phyloP scores from a whole-genome alignment of 2,113 vertebrate genomes.

The Leuciscus idus region DNA sequence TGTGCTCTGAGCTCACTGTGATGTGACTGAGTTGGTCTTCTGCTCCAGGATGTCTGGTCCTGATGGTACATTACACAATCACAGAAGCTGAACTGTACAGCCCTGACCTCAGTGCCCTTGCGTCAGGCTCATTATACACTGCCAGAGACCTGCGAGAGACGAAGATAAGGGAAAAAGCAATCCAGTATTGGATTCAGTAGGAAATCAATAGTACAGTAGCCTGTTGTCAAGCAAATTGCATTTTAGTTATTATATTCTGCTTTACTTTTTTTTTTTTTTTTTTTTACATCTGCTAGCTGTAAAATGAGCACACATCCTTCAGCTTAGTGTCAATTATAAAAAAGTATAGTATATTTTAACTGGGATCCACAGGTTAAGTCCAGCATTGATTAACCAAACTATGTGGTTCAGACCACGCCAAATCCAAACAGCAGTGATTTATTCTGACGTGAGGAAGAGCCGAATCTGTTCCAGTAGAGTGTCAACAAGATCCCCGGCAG shows the following conservation, averaged over 20 bases:
- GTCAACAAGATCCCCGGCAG: constrained; percentile 13
- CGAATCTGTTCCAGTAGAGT: background rate
- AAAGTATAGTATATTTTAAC: background rate
- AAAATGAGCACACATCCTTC: background rate
- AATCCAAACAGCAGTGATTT: constrained; percentile 9
- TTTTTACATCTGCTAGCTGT: background rate
- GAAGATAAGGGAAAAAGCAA: background rate
- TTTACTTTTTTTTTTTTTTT: background rate
- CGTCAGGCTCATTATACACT: background rate
- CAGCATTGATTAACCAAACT: background rate
- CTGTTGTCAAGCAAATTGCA: constrained; percentile 9
- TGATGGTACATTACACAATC: constrained; percentile 6
- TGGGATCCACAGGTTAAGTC: background rate
- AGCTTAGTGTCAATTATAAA: background rate
- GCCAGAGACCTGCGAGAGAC: constrained; percentile 16
- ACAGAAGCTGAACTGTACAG: background rate
- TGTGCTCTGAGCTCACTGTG: constrained; percentile 11
- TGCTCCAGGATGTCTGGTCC: constrained; percentile 7
- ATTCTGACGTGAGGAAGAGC: background rate
- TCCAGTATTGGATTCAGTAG: constrained; percentile 18
- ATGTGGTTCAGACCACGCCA: background rate
- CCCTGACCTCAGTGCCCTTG: constrained; percentile 6
- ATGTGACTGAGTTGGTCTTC: constrained; percentile 1
- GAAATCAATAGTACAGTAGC: constrained; percentile 34
- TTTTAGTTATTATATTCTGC: background rate